Percentiles rank a stretch among this genome's conserved stretches.
Evolutionary conservation across 2,888 invertebrate genomes (phyloP).

Genomic region (Zygaena filipendulae): DNA sequence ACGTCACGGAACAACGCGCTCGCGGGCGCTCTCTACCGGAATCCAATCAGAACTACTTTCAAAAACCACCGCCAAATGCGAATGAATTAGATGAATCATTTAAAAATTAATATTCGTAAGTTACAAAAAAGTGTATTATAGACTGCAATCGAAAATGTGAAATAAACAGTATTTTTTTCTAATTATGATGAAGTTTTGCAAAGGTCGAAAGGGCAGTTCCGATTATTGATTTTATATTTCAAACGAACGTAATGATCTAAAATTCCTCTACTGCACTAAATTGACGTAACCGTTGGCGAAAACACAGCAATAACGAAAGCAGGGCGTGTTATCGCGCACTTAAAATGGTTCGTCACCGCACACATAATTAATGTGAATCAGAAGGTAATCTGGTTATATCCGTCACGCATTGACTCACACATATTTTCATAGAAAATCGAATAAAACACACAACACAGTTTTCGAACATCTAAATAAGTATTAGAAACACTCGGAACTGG

Average conservation of each 20-base stretch:
- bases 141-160: no score
- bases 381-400: conserved; percentile 33
- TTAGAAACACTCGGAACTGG: conserved; percentile 19
- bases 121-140: no score
- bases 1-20: conserved; percentile 23
- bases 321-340: conserved; percentile 57
- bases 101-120: no score
- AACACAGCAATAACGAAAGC: no score
- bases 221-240: conserved; percentile 58
- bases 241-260: conserved; percentile 21
- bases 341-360: conserved; percentile 57
- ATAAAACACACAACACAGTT: conserved; percentile 14
- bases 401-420: conserved; percentile 34
- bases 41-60: conserved; percentile 24
- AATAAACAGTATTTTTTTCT: no score
- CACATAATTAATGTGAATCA: conserved; percentile 63
- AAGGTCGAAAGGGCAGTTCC: no score
- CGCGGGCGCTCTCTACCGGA: conserved; percentile 28
- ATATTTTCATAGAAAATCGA: conserved; percentile 20
- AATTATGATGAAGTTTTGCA: no score
- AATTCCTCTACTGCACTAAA: no score
- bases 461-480: conserved; percentile 16
- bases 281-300: conserved; percentile 21
- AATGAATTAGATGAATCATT: no score
- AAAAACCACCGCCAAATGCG: conserved; percentile 45